Base-by-base conservation (phyloP, 1,140 invertebrate species). In the Orchesella cincta region DNA sequence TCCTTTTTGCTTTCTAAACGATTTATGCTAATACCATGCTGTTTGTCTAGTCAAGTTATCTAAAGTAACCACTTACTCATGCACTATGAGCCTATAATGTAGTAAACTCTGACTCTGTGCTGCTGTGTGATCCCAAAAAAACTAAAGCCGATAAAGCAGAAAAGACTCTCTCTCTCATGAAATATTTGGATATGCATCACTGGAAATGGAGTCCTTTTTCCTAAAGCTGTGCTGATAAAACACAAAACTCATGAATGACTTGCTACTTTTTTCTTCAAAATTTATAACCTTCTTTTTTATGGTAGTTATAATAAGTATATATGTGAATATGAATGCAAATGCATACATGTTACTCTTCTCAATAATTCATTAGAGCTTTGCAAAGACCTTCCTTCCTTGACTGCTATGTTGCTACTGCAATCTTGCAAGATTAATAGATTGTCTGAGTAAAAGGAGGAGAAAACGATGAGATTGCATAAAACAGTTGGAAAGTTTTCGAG, bases 191-290 rank as follows among this genome's bases (percentile, higher is more conserved):
- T 23, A 57, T 57, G 52, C 8, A 8, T 57, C 52, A 57, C 52
- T 57, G 52, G 52, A 57, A 57, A n/a, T 57, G 23, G 52, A 57
- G 23, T 57, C 12, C 39, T 46, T 46, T 46, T 46, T 46, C 39
- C 39, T 46, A 46, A 5, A 8, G 39, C 5, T 46, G 39, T 8
- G 18, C 5, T 46, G 18, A 8, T 46, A 46, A 8, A 46, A 46
- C n/a, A 18, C 39, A 8, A 5, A 46, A 46, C 39, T 46, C 39
- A 8, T 18, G 5, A 5, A 46, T 46, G 39, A 46, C 39, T 46
- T 46, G 39, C 39, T 46, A 8, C 18, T 46, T 46, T 46, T 18
- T 5, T 18, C 39, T 18, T 46, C n/a, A n/a, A n/a, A n/a, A n/a
- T n/a, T n/a, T n/a, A n/a, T n/a, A n/a, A n/a, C n/a, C n/a, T n/a